phyloP scores from a whole-genome alignment of 2,113 vertebrate species.

The Tringa solitaria region DNA sequence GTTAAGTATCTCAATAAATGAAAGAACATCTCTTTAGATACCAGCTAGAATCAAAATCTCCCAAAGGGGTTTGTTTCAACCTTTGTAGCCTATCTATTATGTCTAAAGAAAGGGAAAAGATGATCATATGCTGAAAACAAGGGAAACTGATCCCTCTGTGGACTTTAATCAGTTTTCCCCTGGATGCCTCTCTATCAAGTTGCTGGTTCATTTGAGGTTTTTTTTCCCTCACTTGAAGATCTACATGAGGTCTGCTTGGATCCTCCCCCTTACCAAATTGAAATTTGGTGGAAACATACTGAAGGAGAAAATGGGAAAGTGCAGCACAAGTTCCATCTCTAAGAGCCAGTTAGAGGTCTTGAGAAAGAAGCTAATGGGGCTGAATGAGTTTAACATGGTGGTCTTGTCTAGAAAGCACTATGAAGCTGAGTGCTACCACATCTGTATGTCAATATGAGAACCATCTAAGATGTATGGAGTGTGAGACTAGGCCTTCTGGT shows the following conservation, averaged over 20 bases:
- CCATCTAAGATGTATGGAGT: neutral
- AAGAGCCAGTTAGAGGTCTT: neutral
- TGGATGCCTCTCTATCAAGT: neutral
- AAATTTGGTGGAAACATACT: neutral
- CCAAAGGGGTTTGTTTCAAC: neutral
- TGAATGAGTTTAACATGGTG: neutral
- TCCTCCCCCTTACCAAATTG: neutral
- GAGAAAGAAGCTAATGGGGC: neutral
- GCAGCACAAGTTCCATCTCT: neutral
- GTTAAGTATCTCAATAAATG: neutral
- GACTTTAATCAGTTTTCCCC: neutral
- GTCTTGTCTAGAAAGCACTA: neutral
- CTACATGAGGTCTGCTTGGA: neutral
- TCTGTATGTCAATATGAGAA: neutral
- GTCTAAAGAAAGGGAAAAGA: neutral
- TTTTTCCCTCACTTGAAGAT: neutral
- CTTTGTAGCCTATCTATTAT: neutral
- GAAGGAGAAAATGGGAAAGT: neutral
- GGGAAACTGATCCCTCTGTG: neutral
- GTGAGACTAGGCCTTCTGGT: neutral
- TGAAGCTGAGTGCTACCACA: neutral
- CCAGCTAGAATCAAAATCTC: neutral
- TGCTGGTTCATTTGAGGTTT: neutral
- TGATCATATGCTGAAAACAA: neutral
- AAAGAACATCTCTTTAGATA: neutral